These are phyloP conservation scores for Eristalis arbustorum DNA, from an alignment of 2,888 invertebrate species.

Conservation along the genomic window DNA sequence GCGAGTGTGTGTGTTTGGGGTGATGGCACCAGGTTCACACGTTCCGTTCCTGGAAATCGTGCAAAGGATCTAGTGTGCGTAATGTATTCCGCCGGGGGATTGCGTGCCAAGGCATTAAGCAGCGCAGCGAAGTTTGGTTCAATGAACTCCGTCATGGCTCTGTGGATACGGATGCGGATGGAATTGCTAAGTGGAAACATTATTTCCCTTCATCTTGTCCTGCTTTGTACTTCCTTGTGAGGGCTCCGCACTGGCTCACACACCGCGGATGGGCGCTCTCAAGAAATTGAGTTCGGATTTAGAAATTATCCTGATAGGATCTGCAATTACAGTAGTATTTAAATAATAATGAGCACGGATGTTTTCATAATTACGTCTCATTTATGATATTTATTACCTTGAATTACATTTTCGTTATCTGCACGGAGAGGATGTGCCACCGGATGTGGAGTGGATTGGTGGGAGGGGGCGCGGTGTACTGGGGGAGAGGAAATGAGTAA, in stretches of 20 bases:
- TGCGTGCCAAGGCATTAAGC: slow-evolving; percentile 47
- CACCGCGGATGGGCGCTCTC: neutral
- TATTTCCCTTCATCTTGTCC: neutral
- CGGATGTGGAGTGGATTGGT: neutral
- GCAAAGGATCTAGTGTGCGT: slow-evolving; percentile 24
- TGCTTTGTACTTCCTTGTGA: neutral
- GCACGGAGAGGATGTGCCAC: neutral
- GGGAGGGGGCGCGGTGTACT: neutral
- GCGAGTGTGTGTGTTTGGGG: neutral
- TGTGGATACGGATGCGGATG: slow-evolving; percentile 27
- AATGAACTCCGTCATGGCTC: slow-evolving; percentile 43
- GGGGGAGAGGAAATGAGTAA: neutral
- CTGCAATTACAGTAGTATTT: slow-evolving; percentile 57
- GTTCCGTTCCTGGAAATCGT: neutral
- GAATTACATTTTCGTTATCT: slow-evolving; percentile 40
- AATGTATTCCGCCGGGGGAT: slow-evolving; percentile 11
- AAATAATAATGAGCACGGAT: slow-evolving; percentile 61
- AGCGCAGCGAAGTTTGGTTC: slow-evolving; percentile 28
- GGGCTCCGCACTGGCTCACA: neutral
- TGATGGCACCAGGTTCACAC: slow-evolving; percentile 38
- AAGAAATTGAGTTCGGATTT: slow-evolving; percentile 41
- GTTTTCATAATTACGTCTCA: slow-evolving; percentile 58
- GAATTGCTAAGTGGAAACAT: slow-evolving; percentile 55
- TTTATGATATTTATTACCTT: slow-evolving; percentile 52
- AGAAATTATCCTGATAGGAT: slow-evolving; percentile 60